Evolutionary conservation across 2,888 invertebrate genomes (phyloP).

Genomic region (Leptopilina myrica): DNA sequence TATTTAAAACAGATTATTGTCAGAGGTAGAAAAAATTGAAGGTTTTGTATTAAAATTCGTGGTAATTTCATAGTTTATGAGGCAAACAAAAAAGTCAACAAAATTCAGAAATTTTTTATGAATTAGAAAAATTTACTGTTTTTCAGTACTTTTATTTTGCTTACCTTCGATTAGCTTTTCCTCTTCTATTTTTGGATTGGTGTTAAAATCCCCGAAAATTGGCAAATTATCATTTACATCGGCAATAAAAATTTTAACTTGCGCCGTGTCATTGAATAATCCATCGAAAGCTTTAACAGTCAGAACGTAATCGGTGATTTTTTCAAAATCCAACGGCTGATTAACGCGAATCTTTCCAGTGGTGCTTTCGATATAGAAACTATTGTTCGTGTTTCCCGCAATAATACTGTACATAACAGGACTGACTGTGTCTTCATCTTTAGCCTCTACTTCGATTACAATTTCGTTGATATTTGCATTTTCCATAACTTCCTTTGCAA

Average conservation of each 20-base stretch:
- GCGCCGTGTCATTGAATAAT: slow-evolving; percentile 88
- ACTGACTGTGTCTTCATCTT: slow-evolving; percentile 92
- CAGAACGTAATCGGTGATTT: slow-evolving; percentile 89
- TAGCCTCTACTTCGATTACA: slow-evolving; percentile 92
- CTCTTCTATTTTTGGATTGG: slow-evolving; percentile 86
- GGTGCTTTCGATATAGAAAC: slow-evolving; percentile 89
- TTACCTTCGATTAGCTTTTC: slow-evolving; percentile 82
- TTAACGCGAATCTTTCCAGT: slow-evolving; percentile 92
- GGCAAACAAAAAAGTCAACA: too few species aligned
- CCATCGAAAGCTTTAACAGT: slow-evolving; percentile 91
- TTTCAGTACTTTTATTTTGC: too few species aligned
- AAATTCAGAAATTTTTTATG: too few species aligned
- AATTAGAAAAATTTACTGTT: too few species aligned
- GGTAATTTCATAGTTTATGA: too few species aligned
- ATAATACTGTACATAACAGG: slow-evolving; percentile 92
- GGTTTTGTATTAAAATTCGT: too few species aligned
- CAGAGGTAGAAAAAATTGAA: too few species aligned
- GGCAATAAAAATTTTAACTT: slow-evolving; percentile 89
- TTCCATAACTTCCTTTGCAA: slow-evolving; percentile 87
- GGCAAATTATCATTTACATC: slow-evolving; percentile 97
- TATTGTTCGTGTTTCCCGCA: slow-evolving; percentile 88
- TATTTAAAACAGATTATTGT: too few species aligned
- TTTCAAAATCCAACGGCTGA: slow-evolving; percentile 88
- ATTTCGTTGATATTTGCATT: slow-evolving; percentile 89
- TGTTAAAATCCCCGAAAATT: slow-evolving; percentile 84